Percentiles rank a stretch among this genome's conserved stretches.
phyloP scores from a whole-genome alignment of 2,888 invertebrate genomes.

The Agonopterix arenella region DNA sequence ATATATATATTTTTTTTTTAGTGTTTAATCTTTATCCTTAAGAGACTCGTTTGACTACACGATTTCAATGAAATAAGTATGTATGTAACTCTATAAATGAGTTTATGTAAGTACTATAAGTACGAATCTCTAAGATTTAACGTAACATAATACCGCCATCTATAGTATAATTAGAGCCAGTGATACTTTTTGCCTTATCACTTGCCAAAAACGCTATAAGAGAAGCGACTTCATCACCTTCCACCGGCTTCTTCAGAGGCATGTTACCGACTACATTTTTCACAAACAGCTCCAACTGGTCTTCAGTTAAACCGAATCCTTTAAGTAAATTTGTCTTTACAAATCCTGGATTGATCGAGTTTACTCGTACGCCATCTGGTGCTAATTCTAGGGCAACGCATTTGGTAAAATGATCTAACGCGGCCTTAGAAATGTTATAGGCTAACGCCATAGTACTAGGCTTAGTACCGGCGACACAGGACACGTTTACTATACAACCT shows the following conservation, averaged over 20 bases:
- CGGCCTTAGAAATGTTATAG: constrained; percentile 94
- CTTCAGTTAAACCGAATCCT: constrained; percentile 70
- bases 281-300: constrained; percentile 87
- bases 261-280: constrained; percentile 82
- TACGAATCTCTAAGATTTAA: too few relatives aligned
- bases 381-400: constrained; percentile 92
- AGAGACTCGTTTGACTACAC: too few relatives aligned
- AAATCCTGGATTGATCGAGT: constrained; percentile 96
- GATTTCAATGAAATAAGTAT: not conserved
- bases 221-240: constrained; percentile 89
- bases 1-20: too few relatives aligned
- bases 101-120: not conserved
- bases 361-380: constrained; percentile 87
- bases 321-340: constrained; percentile 90
- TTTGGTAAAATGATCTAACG: constrained; percentile 94
- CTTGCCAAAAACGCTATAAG: constrained; percentile 94
- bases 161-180: constrained; percentile 79
- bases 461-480: constrained; percentile 88
- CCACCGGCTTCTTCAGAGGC: constrained; percentile 90
- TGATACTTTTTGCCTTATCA: constrained; percentile 89
- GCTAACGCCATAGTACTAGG: constrained; percentile 83
- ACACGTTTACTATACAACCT: constrained; percentile 94
- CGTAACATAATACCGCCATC: constrained; percentile 52
- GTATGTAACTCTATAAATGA: not conserved
- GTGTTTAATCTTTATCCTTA: too few relatives aligned